phyloP scores from a whole-genome alignment of 2,888 invertebrate genomes.

The Spilarctia lutea region DNA sequence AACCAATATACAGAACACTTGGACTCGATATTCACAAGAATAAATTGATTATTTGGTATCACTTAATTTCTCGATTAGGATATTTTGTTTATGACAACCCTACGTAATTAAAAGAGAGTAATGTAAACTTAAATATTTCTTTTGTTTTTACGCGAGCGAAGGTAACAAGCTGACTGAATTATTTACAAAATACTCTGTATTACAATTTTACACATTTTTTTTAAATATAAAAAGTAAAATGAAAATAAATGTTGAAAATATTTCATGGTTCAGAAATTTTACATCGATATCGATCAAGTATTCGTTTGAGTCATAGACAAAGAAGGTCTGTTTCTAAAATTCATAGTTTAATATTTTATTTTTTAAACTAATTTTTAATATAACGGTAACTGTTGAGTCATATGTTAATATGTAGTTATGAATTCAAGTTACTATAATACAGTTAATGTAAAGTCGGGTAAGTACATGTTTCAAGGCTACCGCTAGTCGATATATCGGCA shows the following conservation, averaged over 20 bases:
- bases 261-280: neutral
- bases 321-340: neutral
- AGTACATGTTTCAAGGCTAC: slow-evolving; percentile 40
- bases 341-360: neutral
- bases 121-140: slow-evolving; percentile 33
- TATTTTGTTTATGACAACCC: slow-evolving; percentile 29
- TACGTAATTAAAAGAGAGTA: slow-evolving; percentile 17
- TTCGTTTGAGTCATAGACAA: neutral
- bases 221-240: neutral
- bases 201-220: neutral
- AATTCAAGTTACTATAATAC: neutral
- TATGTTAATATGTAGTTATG: neutral
- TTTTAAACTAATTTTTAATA: neutral
- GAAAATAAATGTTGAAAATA: neutral
- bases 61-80: neutral
- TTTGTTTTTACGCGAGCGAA: slow-evolving; percentile 8
- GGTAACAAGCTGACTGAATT: slow-evolving; percentile 33
- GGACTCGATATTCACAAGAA: too few species aligned
- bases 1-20: too few species aligned
- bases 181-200: slow-evolving; percentile 35
- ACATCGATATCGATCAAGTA: neutral
- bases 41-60: neutral
- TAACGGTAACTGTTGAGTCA: neutral
- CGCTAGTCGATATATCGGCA: slow-evolving; percentile 31
- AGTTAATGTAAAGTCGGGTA: slow-evolving; percentile 8